Conservation (phyloP, 2,113 vertebrate genomes). For the Rhinichthys klamathensis region DNA sequence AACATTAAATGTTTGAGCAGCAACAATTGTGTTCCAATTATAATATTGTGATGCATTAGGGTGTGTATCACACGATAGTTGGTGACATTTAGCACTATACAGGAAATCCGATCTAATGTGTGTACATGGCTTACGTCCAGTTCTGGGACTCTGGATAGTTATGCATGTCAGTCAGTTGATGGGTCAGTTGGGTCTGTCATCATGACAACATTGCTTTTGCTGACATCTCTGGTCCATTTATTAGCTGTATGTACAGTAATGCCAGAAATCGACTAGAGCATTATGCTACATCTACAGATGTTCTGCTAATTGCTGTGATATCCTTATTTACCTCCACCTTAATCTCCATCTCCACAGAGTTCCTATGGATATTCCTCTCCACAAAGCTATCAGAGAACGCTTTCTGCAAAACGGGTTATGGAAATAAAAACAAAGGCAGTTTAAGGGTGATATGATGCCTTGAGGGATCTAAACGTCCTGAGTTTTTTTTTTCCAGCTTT, state of each 20-base stretch:
- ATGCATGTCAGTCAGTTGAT: slow-evolving; percentile 14
- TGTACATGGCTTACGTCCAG: background rate
- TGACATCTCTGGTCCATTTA: background rate
- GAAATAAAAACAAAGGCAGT: slow-evolving; percentile 48
- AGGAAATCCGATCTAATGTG: background rate
- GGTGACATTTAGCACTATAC: background rate
- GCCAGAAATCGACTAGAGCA: background rate
- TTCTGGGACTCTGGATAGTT: background rate
- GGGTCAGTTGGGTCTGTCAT: slow-evolving; percentile 4
- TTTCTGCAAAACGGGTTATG: slow-evolving; percentile 7
- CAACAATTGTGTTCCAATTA: background rate
- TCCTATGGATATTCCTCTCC: slow-evolving; percentile 7
- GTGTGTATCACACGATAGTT: background rate
- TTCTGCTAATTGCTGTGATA: background rate
- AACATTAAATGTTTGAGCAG: background rate
- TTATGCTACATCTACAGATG: background rate
- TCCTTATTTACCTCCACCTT: background rate
- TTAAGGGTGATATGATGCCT: slow-evolving; percentile 21
- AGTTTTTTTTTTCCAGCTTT: background rate
- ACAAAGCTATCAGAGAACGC: slow-evolving; percentile 1
- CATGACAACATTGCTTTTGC: background rate
- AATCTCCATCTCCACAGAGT: slow-evolving; percentile 1
- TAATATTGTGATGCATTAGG: background rate
- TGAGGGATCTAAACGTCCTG: slow-evolving; percentile 9
- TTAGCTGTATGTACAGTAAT: background rate